Percentiles rank a stretch among this genome's conserved stretches.
Evolutionary conservation across 2,888 invertebrate species (phyloP).

Genomic region (Colostygia pectinataria): DNA sequence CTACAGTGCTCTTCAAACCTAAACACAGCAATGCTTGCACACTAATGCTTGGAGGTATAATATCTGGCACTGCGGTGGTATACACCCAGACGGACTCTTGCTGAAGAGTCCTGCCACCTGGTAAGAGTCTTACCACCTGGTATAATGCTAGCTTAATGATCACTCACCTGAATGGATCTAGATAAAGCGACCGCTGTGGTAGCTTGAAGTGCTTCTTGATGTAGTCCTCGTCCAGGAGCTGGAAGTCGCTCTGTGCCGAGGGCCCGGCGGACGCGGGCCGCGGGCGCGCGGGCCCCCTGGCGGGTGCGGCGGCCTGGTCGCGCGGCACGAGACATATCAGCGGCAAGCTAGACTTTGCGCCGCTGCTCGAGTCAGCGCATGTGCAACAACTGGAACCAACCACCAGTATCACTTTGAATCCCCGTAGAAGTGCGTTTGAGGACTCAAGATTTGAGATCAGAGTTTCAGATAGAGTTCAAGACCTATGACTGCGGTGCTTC

Average conservation of each 20-base stretch:
- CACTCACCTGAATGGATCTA: constrained; percentile 62
- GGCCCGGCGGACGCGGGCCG: constrained; percentile 33
- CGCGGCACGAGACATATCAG: constrained; percentile 71
- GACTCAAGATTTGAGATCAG: too few relatives aligned
- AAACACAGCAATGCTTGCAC: too few relatives aligned
- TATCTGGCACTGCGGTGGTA: too few relatives aligned
- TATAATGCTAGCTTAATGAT: neutral
- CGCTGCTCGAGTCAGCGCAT: constrained; percentile 43
- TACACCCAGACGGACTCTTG: too few relatives aligned
- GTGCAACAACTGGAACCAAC: constrained; percentile 58
- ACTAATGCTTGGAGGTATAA: too few relatives aligned
- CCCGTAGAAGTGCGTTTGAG: too few relatives aligned
- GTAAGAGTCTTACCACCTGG: too few relatives aligned
- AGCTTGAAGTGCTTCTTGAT: constrained; percentile 69
- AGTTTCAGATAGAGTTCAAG: too few relatives aligned
- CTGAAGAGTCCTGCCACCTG: too few relatives aligned
- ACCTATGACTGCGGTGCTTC: too few relatives aligned
- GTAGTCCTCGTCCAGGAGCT: constrained; percentile 63
- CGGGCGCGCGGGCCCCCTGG: constrained; percentile 25
- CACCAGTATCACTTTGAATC: too few relatives aligned
- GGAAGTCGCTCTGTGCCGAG: constrained; percentile 42
- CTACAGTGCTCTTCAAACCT: too few relatives aligned
- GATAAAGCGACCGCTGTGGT: constrained; percentile 61
- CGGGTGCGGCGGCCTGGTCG: constrained; percentile 36
- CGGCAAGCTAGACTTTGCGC: constrained; percentile 49